Percentiles rank a stretch among this genome's conserved stretches.
These are phyloP conservation scores for Colius striatus DNA, from an alignment of 2,113 vertebrate genomes.

Conservation along the genomic window DNA sequence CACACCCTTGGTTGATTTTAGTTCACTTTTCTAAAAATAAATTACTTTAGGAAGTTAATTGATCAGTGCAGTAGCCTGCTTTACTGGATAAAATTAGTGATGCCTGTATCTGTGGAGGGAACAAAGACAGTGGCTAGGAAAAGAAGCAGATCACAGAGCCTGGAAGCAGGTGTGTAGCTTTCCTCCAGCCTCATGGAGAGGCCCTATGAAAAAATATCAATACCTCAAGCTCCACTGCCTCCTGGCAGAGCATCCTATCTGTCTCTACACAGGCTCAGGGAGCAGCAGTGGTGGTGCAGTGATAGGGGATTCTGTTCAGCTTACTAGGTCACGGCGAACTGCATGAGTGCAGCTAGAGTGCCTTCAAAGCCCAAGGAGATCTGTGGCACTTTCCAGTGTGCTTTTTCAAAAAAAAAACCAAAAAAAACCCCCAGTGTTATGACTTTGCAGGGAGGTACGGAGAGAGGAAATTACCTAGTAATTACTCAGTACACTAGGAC, in stretches of 20 bases:
- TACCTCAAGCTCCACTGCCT: not conserved
- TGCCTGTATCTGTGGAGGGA: not conserved
- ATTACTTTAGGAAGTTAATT: not conserved
- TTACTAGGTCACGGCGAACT: conserved; percentile 31
- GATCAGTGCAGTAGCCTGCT: not conserved
- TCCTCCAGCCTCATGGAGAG: not conserved
- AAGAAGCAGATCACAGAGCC: not conserved
- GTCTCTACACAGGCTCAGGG: rapidly evolving
- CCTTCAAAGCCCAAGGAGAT: not conserved
- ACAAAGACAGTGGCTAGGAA: not conserved
- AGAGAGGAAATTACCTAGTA: not conserved
- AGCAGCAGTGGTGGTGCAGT: not conserved
- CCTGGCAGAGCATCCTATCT: not conserved
- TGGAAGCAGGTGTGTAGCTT: not conserved
- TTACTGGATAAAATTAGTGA: not conserved
- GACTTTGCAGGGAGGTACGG: not conserved
- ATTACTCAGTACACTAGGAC: not conserved
- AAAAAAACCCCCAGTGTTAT: not conserved
- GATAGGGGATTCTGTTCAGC: conserved; percentile 35
- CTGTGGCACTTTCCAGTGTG: not conserved
- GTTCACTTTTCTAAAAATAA: not conserved
- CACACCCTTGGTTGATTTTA: not conserved
- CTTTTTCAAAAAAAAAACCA: not conserved
- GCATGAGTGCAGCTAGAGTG: not conserved
- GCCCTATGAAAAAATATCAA: not conserved